Evolutionary conservation across 2,888 invertebrate species (phyloP).

Genomic region (Cephus pulcher): DNA sequence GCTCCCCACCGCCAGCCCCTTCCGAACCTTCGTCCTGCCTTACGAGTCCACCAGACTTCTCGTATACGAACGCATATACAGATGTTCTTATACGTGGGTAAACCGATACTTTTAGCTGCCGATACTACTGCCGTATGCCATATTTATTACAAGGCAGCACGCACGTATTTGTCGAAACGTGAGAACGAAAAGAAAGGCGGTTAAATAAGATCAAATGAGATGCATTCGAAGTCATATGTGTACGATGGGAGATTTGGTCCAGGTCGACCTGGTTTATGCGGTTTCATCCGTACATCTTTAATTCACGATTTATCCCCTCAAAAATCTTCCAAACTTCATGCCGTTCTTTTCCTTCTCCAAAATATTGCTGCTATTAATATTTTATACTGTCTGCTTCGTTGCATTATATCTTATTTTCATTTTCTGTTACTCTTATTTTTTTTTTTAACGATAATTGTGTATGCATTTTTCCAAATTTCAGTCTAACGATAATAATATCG

Average conservation of each 20-base stretch:
- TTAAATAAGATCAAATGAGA: background rate
- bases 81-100: background rate
- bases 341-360: too few species aligned
- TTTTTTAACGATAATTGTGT: too few species aligned
- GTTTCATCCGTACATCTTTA: background rate
- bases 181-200: conserved; percentile 48
- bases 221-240: background rate
- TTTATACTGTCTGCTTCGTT: too few species aligned
- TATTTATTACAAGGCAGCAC: conserved; percentile 41
- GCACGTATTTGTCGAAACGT: conserved; percentile 38
- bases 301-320: too few species aligned
- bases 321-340: too few species aligned
- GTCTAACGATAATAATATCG: too few species aligned
- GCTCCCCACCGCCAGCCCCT: background rate
- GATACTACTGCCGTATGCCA: conserved; percentile 35
- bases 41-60: conserved; percentile 16
- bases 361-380: too few species aligned
- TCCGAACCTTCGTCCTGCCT: conserved; percentile 30
- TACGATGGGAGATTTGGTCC: background rate
- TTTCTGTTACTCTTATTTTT: too few species aligned
- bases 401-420: too few species aligned
- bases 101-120: background rate
- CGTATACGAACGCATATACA: background rate
- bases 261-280: background rate
- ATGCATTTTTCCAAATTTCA: too few species aligned